A percentile compares a stretch with the other conserved stretches of the same genome.
phyloP scores from a whole-genome alignment of 2,888 invertebrate species.

The Panopea generosa region DNA sequence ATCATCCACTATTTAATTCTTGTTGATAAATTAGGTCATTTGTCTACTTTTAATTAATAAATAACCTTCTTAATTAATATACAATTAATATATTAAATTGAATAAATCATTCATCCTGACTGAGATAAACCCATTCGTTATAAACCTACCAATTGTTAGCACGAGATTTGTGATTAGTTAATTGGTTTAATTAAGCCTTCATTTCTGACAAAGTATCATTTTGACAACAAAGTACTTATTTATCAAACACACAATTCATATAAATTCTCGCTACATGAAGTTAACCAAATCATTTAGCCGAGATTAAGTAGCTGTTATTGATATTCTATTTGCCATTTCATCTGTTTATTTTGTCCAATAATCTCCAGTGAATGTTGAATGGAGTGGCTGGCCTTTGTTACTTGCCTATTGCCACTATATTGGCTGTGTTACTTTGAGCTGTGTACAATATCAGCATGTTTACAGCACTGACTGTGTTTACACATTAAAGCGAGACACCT shows the following conservation, averaged over 20 bases:
- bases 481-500: constrained; percentile 62
- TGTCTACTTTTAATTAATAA: no score
- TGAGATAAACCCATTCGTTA: no score
- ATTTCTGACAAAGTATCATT: constrained; percentile 29
- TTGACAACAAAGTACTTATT: neutral
- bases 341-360: constrained; percentile 61
- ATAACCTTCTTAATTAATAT: no score
- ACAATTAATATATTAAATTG: no score
- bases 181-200: no score
- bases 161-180: no score
- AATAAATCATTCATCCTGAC: no score
- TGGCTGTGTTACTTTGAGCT: constrained; percentile 44
- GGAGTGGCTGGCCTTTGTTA: constrained; percentile 60
- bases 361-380: constrained; percentile 35
- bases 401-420: constrained; percentile 31
- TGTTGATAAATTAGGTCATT: no score
- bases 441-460: constrained; percentile 57
- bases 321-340: constrained; percentile 60
- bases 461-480: constrained; percentile 62
- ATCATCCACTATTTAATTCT: no score
- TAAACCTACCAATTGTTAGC: no score
- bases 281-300: constrained; percentile 37
- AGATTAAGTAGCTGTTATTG: constrained; percentile 52
- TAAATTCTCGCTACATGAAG: constrained; percentile 19
- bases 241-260: constrained; percentile 22